Conservation (phyloP, 53 echinoderm and acorn worm genomes). For the Glandiceps talaboti region DNA sequence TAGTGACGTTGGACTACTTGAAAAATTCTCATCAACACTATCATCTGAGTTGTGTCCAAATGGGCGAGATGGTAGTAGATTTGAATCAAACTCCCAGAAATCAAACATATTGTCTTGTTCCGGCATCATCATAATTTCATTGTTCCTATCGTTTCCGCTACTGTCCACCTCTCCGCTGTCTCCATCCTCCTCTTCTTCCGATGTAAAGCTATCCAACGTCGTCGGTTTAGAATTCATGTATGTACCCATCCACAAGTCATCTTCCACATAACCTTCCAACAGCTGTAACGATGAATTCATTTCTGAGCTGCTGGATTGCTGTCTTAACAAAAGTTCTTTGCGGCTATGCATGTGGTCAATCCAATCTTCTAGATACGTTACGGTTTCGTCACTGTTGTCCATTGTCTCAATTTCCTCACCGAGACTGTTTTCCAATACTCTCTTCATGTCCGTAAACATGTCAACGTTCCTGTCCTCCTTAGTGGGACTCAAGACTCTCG, state of each 20-base stretch:
- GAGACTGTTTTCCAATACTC: neutral
- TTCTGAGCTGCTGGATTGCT: neutral
- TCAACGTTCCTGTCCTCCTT: neutral
- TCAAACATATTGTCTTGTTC: conserved; percentile 74
- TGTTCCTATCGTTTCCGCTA: neutral
- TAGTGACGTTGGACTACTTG: neutral
- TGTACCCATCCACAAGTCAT: neutral
- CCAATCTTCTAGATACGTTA: neutral
- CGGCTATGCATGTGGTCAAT: neutral
- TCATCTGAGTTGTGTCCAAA: neutral
- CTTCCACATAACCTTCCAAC: neutral
- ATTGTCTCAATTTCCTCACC: neutral
- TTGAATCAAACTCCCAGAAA: conserved; percentile 94
- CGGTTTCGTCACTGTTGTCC: neutral
- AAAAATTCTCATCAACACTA: neutral
- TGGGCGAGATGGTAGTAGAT: conserved; percentile 25
- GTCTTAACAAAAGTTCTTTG: neutral
- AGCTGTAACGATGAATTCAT: neutral
- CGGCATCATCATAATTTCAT: conserved; percentile 1
- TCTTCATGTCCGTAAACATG: neutral
- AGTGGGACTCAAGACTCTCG: neutral
- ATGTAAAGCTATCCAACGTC: conserved; percentile 40
- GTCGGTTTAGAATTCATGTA: neutral
- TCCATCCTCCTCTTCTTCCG: conserved; percentile 14
- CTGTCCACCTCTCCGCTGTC: conserved; percentile 8